Base-by-base conservation (phyloP, 2,888 invertebrate species). In the Apeira syringaria region DNA sequence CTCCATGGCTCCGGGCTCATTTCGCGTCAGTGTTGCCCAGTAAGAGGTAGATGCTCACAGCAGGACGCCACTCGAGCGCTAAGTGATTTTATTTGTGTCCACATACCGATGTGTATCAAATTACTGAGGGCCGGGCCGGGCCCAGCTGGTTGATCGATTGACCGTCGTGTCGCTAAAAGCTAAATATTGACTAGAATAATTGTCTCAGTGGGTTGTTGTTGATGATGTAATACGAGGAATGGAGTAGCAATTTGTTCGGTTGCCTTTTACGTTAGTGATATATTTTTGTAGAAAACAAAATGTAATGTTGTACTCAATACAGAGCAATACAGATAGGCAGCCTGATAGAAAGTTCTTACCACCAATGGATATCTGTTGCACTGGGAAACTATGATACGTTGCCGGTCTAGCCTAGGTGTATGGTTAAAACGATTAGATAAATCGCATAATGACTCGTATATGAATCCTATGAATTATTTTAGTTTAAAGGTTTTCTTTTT, bases 81-180 rank as follows among this genome's bases (percentile, higher is more conserved):
- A 89, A 89, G 89, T 89, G 89, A 88, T 87, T 89, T 88, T 87
- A 86, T 89, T 88, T 87, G 87, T 84, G 88, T 80, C 81, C 85
- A 85, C 86, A 88, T 85, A 82, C 80, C 86, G 66, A 83, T 79
- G 82, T 82, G 83, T 89, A 88, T 89, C 88, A 80, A 80, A 88
- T 89, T 89, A 88, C 88, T 68, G n/a, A n/a, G n/a, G n/a, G n/a
- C 58, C 67, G 61, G 69, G 66, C 68, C 63, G 75, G 66, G 65
- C 71, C 86, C 84, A 86, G 78, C 86, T 82, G 86, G 59, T 85
- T 88, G 88, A 87, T 88, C 81, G 84, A 89, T 87, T 70, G 75
- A 65, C 67, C 59, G 57, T 56, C 60, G 64, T 57, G 63, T 68
- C 64, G 80, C 77, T 83, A 80, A 84, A 85, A 86, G 78, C 78